Base-by-base conservation (phyloP, 1,140 invertebrate species). In the Lasioglossum albipes region DNA sequence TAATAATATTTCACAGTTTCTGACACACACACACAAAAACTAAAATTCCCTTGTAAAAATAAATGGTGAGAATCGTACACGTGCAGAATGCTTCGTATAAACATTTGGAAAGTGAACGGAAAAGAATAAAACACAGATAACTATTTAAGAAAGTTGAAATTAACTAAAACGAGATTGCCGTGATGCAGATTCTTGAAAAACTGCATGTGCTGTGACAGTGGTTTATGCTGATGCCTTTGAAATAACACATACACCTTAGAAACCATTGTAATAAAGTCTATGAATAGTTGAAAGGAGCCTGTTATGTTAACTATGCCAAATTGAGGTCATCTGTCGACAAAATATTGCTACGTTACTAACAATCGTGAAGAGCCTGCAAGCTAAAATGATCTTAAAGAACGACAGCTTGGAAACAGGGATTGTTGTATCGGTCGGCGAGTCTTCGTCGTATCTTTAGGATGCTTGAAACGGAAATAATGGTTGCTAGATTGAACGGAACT, bases 181-280 rank as follows among this genome's bases (percentile, higher is more conserved):
- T 49, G 20, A 82, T 79, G 75, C 79, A 67, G 61, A 49, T 73
- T 54, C 64, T 22, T 70, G n/a, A 82, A 79, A 66, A 75, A 71
- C 61, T 82, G 81, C 59, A 31, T n/a, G 52, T 61, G 54, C 52
- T 52, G 76, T 65, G 61, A 86, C 67, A 65, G 49, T 62, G 62
- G 75, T 82, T 75, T 76, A 75, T 83, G 67, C 75, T 76, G 84
- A 84, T 86, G 80, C 84, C 80, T 86, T 86, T 84, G 54, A 68
- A 75, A 61, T 81, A 57, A 69, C 52, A 68, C 64, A 83, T 79
- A 72, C 68, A 59, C 57, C 65, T 76, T 75, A 83, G 75, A 79
- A 72, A 67, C 66, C 66, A 69, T 52, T 79, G 69, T 82, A 78
- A 75, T 72, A 74, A 73, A 61, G 54, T 82, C 72, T 79, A 82